Conservation (phyloP, 2,113 vertebrate species). For the Prunella fulvescens region DNA sequence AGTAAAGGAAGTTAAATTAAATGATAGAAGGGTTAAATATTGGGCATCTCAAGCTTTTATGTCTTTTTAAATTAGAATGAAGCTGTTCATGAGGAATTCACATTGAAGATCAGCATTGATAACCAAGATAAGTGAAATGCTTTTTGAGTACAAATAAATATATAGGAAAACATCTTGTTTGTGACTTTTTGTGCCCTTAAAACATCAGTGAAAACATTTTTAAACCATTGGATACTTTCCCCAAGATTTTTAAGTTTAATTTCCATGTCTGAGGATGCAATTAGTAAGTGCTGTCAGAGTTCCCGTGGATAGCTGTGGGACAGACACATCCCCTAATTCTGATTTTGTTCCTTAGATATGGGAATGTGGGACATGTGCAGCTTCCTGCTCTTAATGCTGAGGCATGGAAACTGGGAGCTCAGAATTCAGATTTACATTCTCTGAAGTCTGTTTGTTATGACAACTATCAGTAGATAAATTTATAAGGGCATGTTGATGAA, state of each 20-base stretch:
- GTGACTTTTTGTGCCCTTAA: not conserved
- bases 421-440: not conserved
- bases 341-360: not conserved
- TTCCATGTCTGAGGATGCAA: not conserved
- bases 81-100: not conserved
- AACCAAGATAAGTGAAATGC: not conserved
- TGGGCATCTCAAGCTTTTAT: not conserved
- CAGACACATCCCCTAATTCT: not conserved
- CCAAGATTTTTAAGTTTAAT: not conserved
- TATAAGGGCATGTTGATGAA: not conserved
- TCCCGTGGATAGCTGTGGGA: not conserved
- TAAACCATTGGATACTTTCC: not conserved
- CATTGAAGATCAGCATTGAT: not conserved
- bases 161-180: not conserved
- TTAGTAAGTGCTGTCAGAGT: not conserved
- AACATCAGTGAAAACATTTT: not conserved
- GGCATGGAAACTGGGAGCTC: not conserved
- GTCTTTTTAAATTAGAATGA: not conserved
- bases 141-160: not conserved
- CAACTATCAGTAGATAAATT: not conserved
- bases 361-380: fast-evolving
- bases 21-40: not conserved
- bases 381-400: not conserved
- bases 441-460: not conserved
- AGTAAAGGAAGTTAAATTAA: not conserved